Conservation (phyloP, 2,113 vertebrate species). For the Dromiciops gliroides region DNA sequence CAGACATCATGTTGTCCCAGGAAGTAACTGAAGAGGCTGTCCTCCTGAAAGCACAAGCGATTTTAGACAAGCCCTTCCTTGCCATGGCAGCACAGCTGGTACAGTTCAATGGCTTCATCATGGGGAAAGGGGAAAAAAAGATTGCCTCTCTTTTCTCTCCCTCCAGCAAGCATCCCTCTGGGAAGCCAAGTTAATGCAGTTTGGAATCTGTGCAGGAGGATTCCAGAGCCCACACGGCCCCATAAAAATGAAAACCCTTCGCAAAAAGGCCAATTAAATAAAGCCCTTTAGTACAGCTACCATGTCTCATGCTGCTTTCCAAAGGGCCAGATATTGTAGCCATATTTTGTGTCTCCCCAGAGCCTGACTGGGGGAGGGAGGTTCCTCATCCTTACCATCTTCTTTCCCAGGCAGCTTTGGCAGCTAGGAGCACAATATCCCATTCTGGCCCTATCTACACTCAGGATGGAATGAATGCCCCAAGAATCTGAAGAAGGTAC, state of each 20-base stretch:
- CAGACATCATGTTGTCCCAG: background rate
- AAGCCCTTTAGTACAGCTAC: background rate
- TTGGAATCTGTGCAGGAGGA: background rate
- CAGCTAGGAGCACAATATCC: background rate
- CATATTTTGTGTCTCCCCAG: background rate
- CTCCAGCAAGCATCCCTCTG: background rate
- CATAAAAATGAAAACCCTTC: background rate
- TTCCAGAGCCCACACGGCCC: background rate
- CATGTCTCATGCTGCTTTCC: background rate
- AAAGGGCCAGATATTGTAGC: background rate
- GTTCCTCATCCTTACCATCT: background rate
- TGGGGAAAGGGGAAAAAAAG: background rate
- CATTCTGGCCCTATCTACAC: background rate
- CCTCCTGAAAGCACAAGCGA: background rate
- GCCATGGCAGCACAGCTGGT: background rate
- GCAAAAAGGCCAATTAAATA: background rate
- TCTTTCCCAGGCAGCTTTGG: background rate
- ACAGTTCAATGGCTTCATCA: slow-evolving; percentile 63
- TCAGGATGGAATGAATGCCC: background rate
- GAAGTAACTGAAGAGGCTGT: background rate
- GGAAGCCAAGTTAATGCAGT: background rate
- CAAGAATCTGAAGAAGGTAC: background rate
- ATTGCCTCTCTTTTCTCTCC: background rate
- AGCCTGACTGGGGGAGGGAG: background rate
- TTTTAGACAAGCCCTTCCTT: background rate